Evolutionary conservation across 2,888 invertebrate species (phyloP), one percentile per base, ranked within the genome.

Genomic region (Crepidodera aurea): DNA sequence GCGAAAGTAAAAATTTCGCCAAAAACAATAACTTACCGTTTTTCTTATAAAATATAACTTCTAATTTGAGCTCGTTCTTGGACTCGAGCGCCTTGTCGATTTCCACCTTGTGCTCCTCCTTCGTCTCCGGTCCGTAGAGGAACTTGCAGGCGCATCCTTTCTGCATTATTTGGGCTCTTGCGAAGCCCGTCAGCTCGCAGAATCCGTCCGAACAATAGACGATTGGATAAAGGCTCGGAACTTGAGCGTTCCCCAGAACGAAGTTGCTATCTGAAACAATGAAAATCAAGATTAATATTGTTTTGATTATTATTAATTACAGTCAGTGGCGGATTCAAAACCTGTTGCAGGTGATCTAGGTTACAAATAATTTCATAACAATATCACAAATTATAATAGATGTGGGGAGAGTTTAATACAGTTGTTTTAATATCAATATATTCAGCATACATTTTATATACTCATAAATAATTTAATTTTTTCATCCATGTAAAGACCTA

Each of bases 151-250:
- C 94, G 83, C 96, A 96, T 69, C 93, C 93, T 81, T 95, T 95
- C 84, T 96, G 95, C 96, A 96, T 96, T 83, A 96, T 96, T 85
- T 96, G 94, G 69, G 95, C 96, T 75, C 96, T 87, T 71, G 93
- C 88, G 85, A 91, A 95, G 71, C 95, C 94, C 62, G 96, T 95
- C 86, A 96, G 89, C 86, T 96, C 96, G 83, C 94, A 94, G 85
- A 96, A 96, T 64, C 96, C 96, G 86, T 96, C 96, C 64, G 94
- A 95, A 85, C 96, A 96, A 84, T 96, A 96, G 75, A 96, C 96
- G 84, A 96, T 96, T 73, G 96, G 96, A 84, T 94, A 93, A 71
- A 89, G 82, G 75, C 88, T 83, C 65, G 91, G 90, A 75, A 95
- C 96, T 84, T 96, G 96, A 72, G 96, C 96, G 85, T 96, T 96